phyloP scores from a whole-genome alignment of 1,140 invertebrate species.

The Sminthurides bifidus region DNA sequence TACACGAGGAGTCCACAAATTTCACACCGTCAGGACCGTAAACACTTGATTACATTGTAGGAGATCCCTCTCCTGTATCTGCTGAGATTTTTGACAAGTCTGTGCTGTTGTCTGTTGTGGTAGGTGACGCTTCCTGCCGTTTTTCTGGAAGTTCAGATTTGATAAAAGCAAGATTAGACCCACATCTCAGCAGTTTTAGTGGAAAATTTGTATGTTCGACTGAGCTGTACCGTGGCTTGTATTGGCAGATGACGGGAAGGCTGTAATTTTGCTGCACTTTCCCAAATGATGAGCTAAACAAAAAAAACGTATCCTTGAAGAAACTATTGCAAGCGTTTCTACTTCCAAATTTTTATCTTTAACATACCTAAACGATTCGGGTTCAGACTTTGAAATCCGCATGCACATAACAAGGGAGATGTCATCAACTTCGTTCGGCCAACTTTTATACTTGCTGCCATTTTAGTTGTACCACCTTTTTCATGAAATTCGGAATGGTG shows the following conservation, averaged over 20 bases:
- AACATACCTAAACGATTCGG: conserved; percentile 42
- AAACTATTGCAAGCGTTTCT: background rate
- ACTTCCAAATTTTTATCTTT: background rate
- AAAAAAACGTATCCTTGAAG: conserved; percentile 11
- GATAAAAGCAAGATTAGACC: too few species aligned
- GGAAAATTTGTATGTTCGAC: background rate
- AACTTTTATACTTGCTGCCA: conserved; percentile 11
- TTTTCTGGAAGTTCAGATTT: too few species aligned
- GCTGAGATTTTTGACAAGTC: too few species aligned
- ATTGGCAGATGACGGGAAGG: conserved; percentile 40
- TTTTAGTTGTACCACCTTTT: conserved; percentile 5
- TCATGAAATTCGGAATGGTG: conserved; percentile 43
- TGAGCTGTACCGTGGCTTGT: too few species aligned
- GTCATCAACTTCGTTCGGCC: conserved; percentile 23
- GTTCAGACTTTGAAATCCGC: conserved; percentile 54
- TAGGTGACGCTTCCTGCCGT: too few species aligned
- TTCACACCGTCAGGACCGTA: too few species aligned
- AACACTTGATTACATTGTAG: too few species aligned
- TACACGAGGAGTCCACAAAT: too few species aligned
- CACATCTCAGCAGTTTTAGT: background rate
- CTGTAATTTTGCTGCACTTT: conserved; percentile 48
- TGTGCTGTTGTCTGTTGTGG: too few species aligned
- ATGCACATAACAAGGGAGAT: conserved; percentile 55
- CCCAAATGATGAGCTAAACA: conserved; percentile 51
- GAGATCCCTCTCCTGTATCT: too few species aligned